Base-by-base conservation (phyloP, 1,140 invertebrate species). In the Spodoptera litura region DNA sequence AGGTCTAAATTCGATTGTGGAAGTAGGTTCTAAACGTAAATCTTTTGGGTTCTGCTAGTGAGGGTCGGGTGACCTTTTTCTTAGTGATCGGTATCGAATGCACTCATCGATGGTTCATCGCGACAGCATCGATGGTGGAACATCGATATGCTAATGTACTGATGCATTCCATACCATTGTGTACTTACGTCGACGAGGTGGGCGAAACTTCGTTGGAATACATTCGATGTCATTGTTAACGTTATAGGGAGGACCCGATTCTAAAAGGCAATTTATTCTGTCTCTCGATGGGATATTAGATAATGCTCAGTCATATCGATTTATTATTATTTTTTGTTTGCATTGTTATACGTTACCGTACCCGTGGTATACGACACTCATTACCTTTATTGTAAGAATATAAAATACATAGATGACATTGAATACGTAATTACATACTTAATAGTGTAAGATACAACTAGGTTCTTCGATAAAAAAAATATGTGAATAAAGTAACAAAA, bases 181-280 rank as follows among this genome's bases (percentile, higher is more conserved):
- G 86, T 93, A 89, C 91, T 91, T 93, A 93, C 89, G 88, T 85
- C 92, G 92, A 93, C 92, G 92, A 94, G 90, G 90, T 93, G 91
- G 93, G 93, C 93, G 91, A 93, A 91, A 90, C 91, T 85, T 89
- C 81, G 91, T 94, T 93, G 91, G 91, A 92, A 91, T 90, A 91
- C 88, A 90, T 90, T 89, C 84, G 84, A 88, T 87, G 80, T 91
- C 87, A 93, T 91, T 94, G 88, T 93, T 89, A 90, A 90, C 90
- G 88, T 87, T 88, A 88, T 88, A 84, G 85, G 84, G 86, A 78
- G 85, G 87, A 87, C 84, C 85, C 86, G 88, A 87, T 87, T 91
- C 91, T 91, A 91, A 92, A 92, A 91, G 88, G 86, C 88, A 89
- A 92, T 93, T 91, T 93, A 93, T 91, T 88, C 88, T 64, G 81